Percentiles rank a stretch among this genome's conserved stretches.
Evolutionary conservation across 2,888 invertebrate species (phyloP).

Genomic region (Meteorus colon): DNA sequence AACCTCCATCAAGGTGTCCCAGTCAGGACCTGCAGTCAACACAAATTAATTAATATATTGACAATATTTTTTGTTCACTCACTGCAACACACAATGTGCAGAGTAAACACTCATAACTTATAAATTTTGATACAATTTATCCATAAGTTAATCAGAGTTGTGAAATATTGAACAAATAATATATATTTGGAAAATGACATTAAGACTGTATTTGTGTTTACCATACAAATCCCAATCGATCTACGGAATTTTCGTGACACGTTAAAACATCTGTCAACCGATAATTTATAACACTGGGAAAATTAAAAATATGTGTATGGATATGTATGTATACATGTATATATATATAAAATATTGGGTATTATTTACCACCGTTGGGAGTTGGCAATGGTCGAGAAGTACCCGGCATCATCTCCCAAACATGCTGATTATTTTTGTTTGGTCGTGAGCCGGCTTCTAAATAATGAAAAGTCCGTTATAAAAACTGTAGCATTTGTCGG

Average conservation of each 20-base stretch:
- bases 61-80: not conserved
- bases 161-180: not conserved
- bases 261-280: conserved; percentile 61
- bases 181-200: not conserved
- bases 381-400: conserved; percentile 66
- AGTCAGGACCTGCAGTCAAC: conserved; percentile 64
- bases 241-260: not conserved
- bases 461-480: conserved; percentile 62
- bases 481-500: conserved; percentile 66
- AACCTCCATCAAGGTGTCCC: conserved; percentile 73
- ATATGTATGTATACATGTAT: not conserved
- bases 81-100: not conserved
- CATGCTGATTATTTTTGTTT: conserved; percentile 57
- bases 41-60: not conserved
- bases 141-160: not conserved
- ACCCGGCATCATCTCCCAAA: conserved; percentile 70
- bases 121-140: conserved; percentile 8
- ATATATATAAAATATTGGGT: not conserved
- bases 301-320: conserved; percentile 6
- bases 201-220: not conserved
- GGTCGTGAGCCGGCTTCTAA: conserved; percentile 37
- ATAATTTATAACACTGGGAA: not conserved
- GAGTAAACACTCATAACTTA: not conserved
- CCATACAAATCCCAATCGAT: conserved; percentile 4
- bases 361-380: conserved; percentile 67